phyloP scores from a whole-genome alignment of 2,888 invertebrate genomes.

The Palloptera scutellata region DNA sequence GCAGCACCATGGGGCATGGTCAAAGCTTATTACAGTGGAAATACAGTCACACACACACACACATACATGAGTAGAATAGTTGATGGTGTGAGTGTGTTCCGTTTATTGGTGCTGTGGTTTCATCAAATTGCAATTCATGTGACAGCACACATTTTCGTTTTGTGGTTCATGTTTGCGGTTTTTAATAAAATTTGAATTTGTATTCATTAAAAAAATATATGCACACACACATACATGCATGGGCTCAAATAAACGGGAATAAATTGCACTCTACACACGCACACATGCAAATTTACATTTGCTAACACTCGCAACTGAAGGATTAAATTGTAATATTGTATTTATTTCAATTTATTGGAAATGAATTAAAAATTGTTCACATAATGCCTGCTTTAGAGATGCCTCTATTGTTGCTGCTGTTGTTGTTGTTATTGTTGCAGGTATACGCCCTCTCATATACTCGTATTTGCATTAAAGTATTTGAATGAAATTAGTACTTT shows the following conservation, averaged over 20 bases:
- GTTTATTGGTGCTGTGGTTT: not conserved
- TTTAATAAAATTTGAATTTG: constrained; percentile 42
- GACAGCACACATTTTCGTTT: constrained; percentile 35
- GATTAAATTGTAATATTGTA: not conserved
- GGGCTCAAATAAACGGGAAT: not conserved
- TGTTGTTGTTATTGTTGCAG: too few species aligned
- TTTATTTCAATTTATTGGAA: not conserved
- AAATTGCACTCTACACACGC: too few species aligned
- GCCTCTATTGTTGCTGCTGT: too few species aligned
- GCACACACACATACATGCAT: not conserved
- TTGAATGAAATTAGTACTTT: too few species aligned
- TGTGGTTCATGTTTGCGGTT: constrained; percentile 39
- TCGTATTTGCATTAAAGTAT: too few species aligned
- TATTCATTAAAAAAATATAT: constrained; percentile 2
- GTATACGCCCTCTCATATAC: too few species aligned
- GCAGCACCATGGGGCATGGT: not conserved
- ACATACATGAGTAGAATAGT: not conserved
- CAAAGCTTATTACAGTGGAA: not conserved
- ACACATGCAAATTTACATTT: not conserved
- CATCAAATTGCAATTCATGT: constrained; percentile 35
- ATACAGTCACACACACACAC: not conserved
- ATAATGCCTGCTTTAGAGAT: not conserved
- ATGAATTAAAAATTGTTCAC: not conserved
- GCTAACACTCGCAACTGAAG: not conserved
- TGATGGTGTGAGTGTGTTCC: not conserved